phyloP scores from a whole-genome alignment of 2,797 vertebrate species.

The Alcedo atthis region DNA sequence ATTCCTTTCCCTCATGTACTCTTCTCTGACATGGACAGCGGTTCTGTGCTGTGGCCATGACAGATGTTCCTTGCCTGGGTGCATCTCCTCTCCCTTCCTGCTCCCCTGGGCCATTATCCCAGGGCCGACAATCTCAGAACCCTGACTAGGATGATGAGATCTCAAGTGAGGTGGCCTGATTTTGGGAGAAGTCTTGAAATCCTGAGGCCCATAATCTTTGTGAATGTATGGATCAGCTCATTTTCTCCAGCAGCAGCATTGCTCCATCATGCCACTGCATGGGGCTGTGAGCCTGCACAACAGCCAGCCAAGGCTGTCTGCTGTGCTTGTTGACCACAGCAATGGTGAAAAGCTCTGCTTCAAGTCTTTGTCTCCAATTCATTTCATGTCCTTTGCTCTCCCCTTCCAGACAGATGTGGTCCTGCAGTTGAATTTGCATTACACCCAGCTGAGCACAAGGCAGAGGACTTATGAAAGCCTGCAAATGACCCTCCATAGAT shows the following conservation, averaged over 20 bases:
- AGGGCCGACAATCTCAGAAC: rapidly evolving
- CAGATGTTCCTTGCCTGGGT: too few species aligned
- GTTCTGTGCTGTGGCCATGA: neutral
- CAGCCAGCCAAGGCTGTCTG: neutral
- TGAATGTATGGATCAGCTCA: rapidly evolving
- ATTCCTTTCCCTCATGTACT: neutral
- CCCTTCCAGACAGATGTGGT: conserved; percentile 67
- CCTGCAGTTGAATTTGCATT: conserved; percentile 83
- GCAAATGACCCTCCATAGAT: conserved; percentile 76
- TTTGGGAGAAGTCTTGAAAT: neutral
- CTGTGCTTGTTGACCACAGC: neutral
- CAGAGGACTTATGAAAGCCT: conserved; percentile 78
- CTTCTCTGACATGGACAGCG: rapidly evolving
- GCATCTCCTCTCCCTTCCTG: neutral
- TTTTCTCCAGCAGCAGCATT: neutral
- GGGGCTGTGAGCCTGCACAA: conserved; percentile 38
- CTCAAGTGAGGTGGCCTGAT: neutral
- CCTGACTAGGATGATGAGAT: neutral
- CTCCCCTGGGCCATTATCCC: neutral
- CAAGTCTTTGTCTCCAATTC: neutral
- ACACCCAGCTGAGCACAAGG: conserved; percentile 74
- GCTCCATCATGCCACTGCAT: conserved; percentile 19
- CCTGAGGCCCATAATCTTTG: rapidly evolving
- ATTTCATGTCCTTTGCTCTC: neutral
- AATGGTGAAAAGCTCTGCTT: neutral